These are phyloP conservation scores for Ondatra zibethicus DNA, from an alignment of 2,113 vertebrate species.

Conservation along the genomic window DNA sequence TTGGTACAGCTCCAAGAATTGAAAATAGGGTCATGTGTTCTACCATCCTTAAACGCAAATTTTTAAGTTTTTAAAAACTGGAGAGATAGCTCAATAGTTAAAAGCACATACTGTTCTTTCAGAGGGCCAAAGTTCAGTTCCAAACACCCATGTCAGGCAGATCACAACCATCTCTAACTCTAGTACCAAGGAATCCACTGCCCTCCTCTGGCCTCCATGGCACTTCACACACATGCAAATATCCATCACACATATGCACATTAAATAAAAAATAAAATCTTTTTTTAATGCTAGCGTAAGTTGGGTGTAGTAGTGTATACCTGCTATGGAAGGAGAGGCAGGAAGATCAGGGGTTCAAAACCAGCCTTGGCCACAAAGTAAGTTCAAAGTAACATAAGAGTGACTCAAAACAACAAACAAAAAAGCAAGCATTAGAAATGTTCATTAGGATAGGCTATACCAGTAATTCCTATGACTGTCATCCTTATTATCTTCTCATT, in stretches of 20 bases:
- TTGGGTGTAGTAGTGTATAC: background rate
- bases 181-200: background rate
- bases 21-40: background rate
- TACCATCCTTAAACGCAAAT: background rate
- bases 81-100: background rate
- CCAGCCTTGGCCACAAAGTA: background rate
- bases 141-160: background rate
- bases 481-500: background rate
- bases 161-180: background rate
- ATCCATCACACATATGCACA: background rate
- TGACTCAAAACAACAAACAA: background rate
- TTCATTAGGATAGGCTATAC: background rate
- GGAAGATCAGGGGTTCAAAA: background rate
- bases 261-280: background rate
- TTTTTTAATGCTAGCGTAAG: background rate
- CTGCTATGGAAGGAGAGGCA: background rate
- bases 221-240: background rate
- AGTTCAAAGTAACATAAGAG: background rate
- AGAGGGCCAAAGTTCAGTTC: background rate
- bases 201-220: background rate
- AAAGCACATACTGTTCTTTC: background rate
- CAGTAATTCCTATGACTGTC: background rate
- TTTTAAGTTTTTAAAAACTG: background rate
- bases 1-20: background rate
- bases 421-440: background rate